Conservation (phyloP, 1,140 invertebrate species). For the Lineus longissimus region DNA sequence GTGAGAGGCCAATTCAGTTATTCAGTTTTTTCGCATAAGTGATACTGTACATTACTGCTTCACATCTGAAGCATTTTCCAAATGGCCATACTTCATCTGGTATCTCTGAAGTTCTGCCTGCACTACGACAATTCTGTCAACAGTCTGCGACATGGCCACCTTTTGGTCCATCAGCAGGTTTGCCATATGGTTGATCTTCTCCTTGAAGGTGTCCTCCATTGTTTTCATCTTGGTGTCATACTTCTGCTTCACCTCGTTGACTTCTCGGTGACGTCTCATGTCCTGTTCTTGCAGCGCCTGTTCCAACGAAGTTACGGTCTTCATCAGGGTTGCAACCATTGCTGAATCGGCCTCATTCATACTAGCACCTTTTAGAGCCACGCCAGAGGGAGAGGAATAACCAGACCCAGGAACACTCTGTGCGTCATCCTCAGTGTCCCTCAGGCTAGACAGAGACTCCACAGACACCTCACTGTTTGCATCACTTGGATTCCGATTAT, state of each 20-base stretch:
- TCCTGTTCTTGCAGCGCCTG: neutral
- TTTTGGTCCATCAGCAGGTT: conserved; percentile 22
- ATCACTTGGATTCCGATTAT: neutral
- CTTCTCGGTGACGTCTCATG: conserved; percentile 2
- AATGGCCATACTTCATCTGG: conserved; percentile 30
- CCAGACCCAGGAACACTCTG: neutral
- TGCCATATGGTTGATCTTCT: conserved; percentile 17
- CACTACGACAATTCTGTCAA: conserved; percentile 26
- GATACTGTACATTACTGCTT: neutral
- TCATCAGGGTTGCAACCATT: too few relatives aligned
- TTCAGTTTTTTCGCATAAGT: too few relatives aligned
- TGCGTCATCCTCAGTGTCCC: neutral
- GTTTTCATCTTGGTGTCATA: conserved; percentile 16
- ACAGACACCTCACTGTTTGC: neutral
- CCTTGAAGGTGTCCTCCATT: conserved; percentile 10
- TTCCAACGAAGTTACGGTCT: neutral
- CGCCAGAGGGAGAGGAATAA: neutral
- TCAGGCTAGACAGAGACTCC: too few relatives aligned
- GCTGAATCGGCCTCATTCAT: too few relatives aligned
- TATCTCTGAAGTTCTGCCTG: conserved; percentile 32
- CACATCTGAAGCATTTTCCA: neutral
- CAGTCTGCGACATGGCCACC: conserved; percentile 22
- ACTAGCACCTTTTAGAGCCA: too few relatives aligned
- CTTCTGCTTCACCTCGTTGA: conserved; percentile 17
- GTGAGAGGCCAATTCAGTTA: too few relatives aligned